Evolutionary conservation across 2,888 invertebrate genomes (phyloP).

Genomic region (Papilio demoleus): DNA sequence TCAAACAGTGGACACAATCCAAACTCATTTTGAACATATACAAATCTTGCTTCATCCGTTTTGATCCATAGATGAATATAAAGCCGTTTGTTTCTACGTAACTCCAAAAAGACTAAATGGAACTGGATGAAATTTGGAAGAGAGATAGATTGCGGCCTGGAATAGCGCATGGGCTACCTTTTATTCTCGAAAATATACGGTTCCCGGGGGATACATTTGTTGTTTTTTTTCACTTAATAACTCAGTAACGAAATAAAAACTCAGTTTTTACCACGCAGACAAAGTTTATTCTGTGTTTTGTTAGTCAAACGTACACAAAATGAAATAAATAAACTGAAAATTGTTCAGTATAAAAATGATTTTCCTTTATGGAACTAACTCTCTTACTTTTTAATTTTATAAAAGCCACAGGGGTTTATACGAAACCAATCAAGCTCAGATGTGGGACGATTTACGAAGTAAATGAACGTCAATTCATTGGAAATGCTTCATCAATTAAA

Average conservation of each 20-base stretch:
- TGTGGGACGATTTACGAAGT: neutral
- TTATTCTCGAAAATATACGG: neutral
- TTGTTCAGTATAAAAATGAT: neutral
- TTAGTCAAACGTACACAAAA: neutral
- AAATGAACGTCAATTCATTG: neutral
- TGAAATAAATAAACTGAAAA: neutral
- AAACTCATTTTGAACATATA: neutral
- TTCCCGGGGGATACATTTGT: neutral
- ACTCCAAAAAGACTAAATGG: neutral
- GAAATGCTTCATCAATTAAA: neutral
- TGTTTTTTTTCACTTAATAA: neutral
- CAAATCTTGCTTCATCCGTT: neutral
- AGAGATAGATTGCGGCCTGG: neutral
- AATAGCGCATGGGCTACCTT: neutral
- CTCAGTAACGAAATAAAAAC: neutral
- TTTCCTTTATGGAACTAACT: neutral
- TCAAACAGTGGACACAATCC: constrained; percentile 3
- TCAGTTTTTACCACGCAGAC: neutral
- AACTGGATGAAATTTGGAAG: neutral
- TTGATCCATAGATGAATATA: neutral
- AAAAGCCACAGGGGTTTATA: neutral
- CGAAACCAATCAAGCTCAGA: neutral
- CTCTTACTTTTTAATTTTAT: neutral
- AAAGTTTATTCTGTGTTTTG: neutral
- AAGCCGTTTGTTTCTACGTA: neutral